phyloP scores from a whole-genome alignment of 2,113 vertebrate species.

The Crotalus horridus region DNA sequence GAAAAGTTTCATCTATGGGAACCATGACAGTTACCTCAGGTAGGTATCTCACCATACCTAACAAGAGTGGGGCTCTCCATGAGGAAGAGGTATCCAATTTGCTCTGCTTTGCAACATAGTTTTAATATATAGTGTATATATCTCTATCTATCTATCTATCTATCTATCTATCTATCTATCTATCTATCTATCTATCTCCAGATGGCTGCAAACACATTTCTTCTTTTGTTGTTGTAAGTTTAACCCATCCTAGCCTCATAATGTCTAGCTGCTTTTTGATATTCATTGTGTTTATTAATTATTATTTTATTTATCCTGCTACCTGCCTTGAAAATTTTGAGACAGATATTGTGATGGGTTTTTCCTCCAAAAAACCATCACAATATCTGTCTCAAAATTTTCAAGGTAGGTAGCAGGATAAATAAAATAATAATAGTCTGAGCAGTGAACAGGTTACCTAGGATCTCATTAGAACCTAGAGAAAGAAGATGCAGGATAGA shows the following conservation, averaged over 20 bases:
- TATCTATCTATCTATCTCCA: background rate
- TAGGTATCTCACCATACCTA: background rate
- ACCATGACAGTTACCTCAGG: no score
- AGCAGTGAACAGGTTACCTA: background rate
- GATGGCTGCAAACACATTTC: background rate
- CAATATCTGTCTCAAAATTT: no score
- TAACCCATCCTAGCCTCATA: background rate
- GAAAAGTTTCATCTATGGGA: no score
- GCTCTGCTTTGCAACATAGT: background rate
- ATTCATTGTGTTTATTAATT: background rate
- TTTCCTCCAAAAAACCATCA: background rate
- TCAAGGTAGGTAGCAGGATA: no score
- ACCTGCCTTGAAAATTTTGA: background rate
- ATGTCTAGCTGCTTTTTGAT: background rate
- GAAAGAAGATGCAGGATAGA: background rate
- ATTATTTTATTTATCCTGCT: background rate
- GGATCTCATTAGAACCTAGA: background rate
- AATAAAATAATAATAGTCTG: background rate
- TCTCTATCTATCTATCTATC: no score
- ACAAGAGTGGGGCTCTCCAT: background rate
- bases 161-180: no score
- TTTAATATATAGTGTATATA: background rate
- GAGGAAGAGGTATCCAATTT: background rate
- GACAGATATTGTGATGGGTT: background rate
- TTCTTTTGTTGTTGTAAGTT: background rate